Base-by-base conservation (phyloP, 1,140 invertebrate species). In the Drosophila oshimai region DNA sequence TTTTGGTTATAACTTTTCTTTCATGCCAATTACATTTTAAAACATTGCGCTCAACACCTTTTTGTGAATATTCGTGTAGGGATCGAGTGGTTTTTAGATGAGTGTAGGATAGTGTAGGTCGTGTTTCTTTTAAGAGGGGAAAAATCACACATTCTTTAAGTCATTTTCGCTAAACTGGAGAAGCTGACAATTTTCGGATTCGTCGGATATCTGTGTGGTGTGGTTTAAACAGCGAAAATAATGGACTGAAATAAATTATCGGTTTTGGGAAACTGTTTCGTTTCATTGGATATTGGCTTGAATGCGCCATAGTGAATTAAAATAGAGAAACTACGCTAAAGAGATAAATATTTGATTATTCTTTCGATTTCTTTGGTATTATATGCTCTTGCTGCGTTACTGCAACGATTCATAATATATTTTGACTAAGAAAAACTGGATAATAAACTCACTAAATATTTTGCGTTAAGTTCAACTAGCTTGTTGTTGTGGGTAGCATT, bases 381-480 rank as follows among this genome's bases (percentile, higher is more conserved):
- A 49, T 71, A 61, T 72, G 62, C 20, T 31, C 36, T 33, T 20
- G 77, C 37, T 46, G 74, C 79, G 54, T 57, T 84, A 84, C 46
- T 84, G 79, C 79, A 74, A 71, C 74, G n/a, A 34, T 57, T 61
- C 36, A 55, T 53, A 53, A 74, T 79, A 84, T 61, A 72, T 47
- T 75, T 84, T 64, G 57, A 64, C 80, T 86, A 84, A 80, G 60
- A 80, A 78, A 86, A 72, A 75, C 60, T 65, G 68, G 36, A 54
- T 84, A 74, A 77, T 83, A 76, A 86, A 86, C 81, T 58, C 72
- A 80, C 81, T 86, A 86, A 86, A 61, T 34, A 73, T 55, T n/a
- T n/a, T 73, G 69, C 70, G 60, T 55, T 73, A 73, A 73, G 72
- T 72, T 80, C 49, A 83, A 81, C 78, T 81, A 77, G 77, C 45